Base-by-base conservation (phyloP, 2,888 invertebrate species). In the Lymantria monacha region DNA sequence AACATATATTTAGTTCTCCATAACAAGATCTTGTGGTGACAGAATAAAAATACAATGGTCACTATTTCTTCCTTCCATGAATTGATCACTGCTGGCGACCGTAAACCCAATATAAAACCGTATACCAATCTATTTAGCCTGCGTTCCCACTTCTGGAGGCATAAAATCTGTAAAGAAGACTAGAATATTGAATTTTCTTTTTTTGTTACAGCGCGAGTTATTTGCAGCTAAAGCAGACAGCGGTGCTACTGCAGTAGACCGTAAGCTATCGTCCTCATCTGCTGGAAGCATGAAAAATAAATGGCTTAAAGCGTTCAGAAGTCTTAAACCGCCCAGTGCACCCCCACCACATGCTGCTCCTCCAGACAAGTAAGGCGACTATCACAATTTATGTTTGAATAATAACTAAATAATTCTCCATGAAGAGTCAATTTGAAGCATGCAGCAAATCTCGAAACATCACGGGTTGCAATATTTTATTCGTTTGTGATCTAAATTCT, bases 261-360 rank as follows among this genome's bases (percentile, higher is more conserved):
- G 97, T 61, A 97, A 97, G 91, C 93, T 97, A 92, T 96, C 97
- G 42, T 94, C 96, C 48, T 95, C 96, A 53, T 96, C 96, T 66
- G 95, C 96, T 64, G 95, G 96, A 76, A 96, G 96, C 85, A 98
- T 98, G 95, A 98, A 98, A 92, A 97, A 96, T 83, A 98, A 98
- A 93, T 98, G 98, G 98, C 92, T 98, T 76, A 98, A 98, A 89
- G 98, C 98, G 63, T 97, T 98, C 93, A 96, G 97, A 84, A 97
- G 97, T 87, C 93, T 98, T 67, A 97, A 97, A 90, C 96, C 97
- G 41, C 95, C 95, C 68, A 93, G 93, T 65, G 93, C 92, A 55
- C 93, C 92, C 46, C 88, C 84, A 55, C 91, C 83, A 51, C 88
- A 87, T 65, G 87, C 83, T 56, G 91, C 81, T 30, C 87, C 81